These are phyloP conservation scores for Microtus oregoni DNA, from an alignment of 2,113 vertebrate genomes.

Conservation along the genomic window DNA sequence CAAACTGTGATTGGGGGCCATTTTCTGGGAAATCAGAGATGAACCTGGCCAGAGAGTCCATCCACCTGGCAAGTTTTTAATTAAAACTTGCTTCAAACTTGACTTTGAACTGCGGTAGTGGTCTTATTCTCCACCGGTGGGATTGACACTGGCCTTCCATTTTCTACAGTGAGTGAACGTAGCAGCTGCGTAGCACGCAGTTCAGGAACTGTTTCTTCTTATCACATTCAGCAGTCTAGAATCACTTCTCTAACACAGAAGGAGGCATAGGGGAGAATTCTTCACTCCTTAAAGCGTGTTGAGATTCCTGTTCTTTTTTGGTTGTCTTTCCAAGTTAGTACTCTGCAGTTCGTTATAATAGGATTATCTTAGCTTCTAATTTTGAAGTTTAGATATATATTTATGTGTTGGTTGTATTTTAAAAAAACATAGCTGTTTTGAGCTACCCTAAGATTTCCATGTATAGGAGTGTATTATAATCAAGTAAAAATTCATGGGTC, in stretches of 20 bases:
- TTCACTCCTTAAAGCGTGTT: conserved; percentile 3
- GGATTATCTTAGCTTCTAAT: conserved; percentile 49
- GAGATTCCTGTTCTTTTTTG: conserved; percentile 39
- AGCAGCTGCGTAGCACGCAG: not conserved
- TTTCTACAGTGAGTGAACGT: not conserved
- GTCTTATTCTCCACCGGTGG: not conserved
- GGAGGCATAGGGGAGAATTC: not conserved
- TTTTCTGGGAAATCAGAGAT: not conserved
- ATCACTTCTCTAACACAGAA: not conserved
- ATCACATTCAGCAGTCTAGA: conserved; percentile 11
- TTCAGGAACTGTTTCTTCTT: conserved; percentile 20
- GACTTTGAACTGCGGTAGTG: not conserved
- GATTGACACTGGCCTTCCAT: not conserved
- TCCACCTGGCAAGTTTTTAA: not conserved
- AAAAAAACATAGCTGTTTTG: not conserved
- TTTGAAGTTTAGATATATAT: conserved; percentile 40
- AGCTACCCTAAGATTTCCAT: not conserved
- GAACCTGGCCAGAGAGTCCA: not conserved
- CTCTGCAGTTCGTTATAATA: not conserved
- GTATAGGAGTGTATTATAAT: conserved; percentile 27
- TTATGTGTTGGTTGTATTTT: not conserved
- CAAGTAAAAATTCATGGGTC: not conserved
- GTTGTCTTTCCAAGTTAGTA: conserved; percentile 50
- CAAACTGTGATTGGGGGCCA: not conserved
- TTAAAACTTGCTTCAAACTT: not conserved